Base-by-base conservation (phyloP, 2,797 vertebrate species). In the Bryconaethiops microstoma region DNA sequence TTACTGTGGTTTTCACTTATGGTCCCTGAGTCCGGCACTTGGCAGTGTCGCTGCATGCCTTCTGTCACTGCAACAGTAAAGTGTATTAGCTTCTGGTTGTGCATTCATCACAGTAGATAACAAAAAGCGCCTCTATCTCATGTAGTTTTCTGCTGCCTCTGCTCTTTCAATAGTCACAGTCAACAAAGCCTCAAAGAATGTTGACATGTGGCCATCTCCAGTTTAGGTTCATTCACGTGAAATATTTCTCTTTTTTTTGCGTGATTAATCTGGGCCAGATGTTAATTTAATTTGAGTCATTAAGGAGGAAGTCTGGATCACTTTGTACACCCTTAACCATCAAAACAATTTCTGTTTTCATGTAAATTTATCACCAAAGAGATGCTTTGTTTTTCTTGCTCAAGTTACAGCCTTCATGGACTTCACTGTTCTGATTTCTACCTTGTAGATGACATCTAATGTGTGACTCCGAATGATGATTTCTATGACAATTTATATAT, bases 291-390 rank as follows among this genome's bases (percentile, higher is more conserved):
- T 64, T 29, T n/a, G 25, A 35, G 21, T 67, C 19, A 12, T 19
- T 19, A 64, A 45, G 59, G 35, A 64, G 16, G 67, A 73, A 29
- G 73, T 68, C 78, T 60, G 17, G 63, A 40, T 29, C 45, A 63
- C n/a, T 14, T 48, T 75, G 54, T 63, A 45, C 72, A 55, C 42
- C 68, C 1, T 71, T 29, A 71, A 54, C 25, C 60, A 54, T 60
- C 25, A 76, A 71, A 76, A 29, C 2, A 21, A 77, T 72, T 59
- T 81, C 64, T 79, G 74, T 35, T 59, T 86, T 89, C 89, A 90
- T 92, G 89, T 87, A 89, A 83, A 85, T 77, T 89, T 85, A 48
- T 91, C 88, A 76, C 93, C 92, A 92, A 93, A 94, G 90, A 93
- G 83, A 79, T 78, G 0, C 71, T 86, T 82, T 77, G 23, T 88